These are phyloP conservation scores for Troilus luridus DNA, from an alignment of 2,888 invertebrate genomes.

Conservation along the genomic window DNA sequence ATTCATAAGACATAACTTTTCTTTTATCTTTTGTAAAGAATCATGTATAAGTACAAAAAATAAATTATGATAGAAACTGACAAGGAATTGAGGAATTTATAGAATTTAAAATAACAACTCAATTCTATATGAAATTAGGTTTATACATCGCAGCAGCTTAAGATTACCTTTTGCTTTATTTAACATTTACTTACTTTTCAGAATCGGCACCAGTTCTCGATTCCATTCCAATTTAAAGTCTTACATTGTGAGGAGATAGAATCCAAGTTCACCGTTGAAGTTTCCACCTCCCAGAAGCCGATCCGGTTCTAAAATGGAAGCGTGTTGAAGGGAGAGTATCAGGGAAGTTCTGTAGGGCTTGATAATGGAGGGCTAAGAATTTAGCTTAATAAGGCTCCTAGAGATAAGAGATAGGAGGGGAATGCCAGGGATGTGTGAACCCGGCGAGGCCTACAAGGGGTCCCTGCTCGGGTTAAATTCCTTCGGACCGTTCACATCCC, in stretches of 20 bases:
- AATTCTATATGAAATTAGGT: neutral
- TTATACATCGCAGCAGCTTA: neutral
- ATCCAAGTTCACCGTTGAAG: neutral
- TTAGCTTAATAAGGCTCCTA: conserved; percentile 37
- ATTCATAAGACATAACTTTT: too few species aligned
- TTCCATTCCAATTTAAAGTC: conserved; percentile 8
- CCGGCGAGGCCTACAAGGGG: neutral
- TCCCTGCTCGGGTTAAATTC: neutral
- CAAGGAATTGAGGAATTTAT: too few species aligned
- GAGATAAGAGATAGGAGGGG: neutral
- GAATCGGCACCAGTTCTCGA: neutral
- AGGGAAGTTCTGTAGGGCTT: conserved; percentile 7
- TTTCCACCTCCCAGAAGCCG: neutral
- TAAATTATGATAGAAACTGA: too few species aligned
- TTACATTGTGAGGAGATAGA: neutral
- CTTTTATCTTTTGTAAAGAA: too few species aligned
- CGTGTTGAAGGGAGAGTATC: neutral
- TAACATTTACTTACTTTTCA: neutral
- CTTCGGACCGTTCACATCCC: neutral
- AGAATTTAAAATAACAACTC: too few species aligned
- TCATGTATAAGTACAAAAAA: too few species aligned
- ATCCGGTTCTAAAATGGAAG: neutral
- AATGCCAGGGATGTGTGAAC: conserved; percentile 29
- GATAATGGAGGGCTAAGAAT: conserved; percentile 30
- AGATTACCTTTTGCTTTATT: neutral